Evolutionary conservation across 2,888 invertebrate genomes (phyloP), one percentile per base, ranked within the genome.

Genomic region (Scaptomyza parva): DNA sequence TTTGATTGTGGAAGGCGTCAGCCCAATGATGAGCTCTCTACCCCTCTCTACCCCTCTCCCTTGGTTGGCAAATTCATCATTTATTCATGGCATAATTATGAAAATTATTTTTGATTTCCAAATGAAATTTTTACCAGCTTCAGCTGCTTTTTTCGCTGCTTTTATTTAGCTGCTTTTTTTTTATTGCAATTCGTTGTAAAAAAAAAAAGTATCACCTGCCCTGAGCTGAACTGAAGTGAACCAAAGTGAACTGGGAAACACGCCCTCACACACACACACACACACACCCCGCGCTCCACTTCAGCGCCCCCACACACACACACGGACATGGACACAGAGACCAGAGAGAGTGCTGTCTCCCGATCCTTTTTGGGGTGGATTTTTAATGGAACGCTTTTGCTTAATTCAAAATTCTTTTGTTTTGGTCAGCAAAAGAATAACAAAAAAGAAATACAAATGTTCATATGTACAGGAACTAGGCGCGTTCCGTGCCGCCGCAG

Each of bases 341-440:
- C n/a, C n/a, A n/a, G n/a, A n/a, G n/a, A n/a, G n/a, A 43, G 24
- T 37, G 52, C 50, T 55, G 66, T 40, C 58, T 67, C 59, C 76
- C 67, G 78, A 74, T 58, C 62, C 66, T 37, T 37, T 66, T 68
- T 75, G 79, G 87, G 87, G 84, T 84, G 82, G 83, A 77, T 82
- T 84, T 78, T 78, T 77, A 70, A 73, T 85, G 83, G 70, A 76
- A 86, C 82, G 80, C 85, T 82, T 87, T 85, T 71, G 75, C 85
- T 85, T 86, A 77, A 87, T 85, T 82, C 76, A 69, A 76, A 87
- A 85, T 85, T 85, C 86, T 82, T 85, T 84, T 78, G 75, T 81
- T 86, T 80, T 68, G 65, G 59, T 55, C 67, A 69, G 50, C 37
- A 59, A 33, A 18, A 40, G 20, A 41, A 48, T n/a, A 33, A 51